These are phyloP conservation scores for Pogonomyrmex barbatus DNA, from an alignment of 1,140 invertebrate genomes.

Conservation along the genomic window DNA sequence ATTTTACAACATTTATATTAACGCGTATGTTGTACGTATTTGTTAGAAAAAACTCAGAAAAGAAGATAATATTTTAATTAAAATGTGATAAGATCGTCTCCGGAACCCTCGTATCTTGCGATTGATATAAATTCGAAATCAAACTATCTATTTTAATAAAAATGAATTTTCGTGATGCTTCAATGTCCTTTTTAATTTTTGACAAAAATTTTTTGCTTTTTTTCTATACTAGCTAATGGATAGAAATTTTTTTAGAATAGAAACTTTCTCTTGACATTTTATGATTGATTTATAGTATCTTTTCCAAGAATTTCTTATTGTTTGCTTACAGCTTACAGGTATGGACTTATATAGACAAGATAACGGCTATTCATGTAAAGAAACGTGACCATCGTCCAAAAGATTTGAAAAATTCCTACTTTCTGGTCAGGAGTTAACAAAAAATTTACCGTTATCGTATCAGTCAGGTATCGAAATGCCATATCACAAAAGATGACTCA, in stretches of 20 bases:
- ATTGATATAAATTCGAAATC: neutral
- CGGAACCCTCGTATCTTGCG: too few species aligned
- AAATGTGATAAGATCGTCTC: neutral
- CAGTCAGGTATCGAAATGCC: neutral
- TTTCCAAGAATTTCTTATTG: neutral
- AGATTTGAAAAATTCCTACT: neutral
- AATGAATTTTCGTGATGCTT: too few species aligned
- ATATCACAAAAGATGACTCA: conserved; percentile 73
- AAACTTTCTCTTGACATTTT: neutral
- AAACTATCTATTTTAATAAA: neutral
- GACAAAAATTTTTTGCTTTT: neutral
- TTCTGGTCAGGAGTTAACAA: neutral
- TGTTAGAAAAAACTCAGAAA: neutral
- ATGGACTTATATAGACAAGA: neutral
- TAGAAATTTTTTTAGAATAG: neutral
- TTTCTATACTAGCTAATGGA: neutral
- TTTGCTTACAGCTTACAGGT: neutral
- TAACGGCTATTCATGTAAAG: too few species aligned
- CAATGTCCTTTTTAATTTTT: neutral
- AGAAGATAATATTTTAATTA: neutral
- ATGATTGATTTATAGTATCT: neutral
- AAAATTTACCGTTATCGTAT: conserved; percentile 2
- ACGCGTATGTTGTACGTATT: neutral
- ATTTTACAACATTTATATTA: neutral
- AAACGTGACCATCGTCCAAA: too few species aligned